A percentile compares a stretch with the other conserved stretches of the same genome.
These are phyloP conservation scores for Camelus dromedarius DNA, from an alignment of 2,113 vertebrate species.

Conservation along the genomic window DNA sequence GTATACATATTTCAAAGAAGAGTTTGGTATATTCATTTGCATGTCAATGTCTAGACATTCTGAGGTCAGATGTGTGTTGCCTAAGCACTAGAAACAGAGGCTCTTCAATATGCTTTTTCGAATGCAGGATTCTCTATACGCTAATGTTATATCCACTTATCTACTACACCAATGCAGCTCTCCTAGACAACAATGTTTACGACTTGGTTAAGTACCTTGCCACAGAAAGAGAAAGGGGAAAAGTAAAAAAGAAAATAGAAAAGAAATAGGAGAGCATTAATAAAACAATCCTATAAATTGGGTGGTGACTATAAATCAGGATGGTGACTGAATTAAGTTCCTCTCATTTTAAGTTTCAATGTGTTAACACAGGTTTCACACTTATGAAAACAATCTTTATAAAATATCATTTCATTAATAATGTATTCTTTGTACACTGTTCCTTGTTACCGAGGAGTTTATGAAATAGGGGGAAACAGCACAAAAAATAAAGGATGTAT, in stretches of 20 bases:
- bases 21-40: constrained; percentile 37
- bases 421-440: background rate
- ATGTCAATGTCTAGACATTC: constrained; percentile 28
- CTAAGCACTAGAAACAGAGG: constrained; percentile 39
- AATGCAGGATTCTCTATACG: background rate
- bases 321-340: constrained; percentile 1
- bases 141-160: background rate
- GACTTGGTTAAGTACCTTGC: background rate
- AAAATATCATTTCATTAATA: background rate
- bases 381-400: background rate
- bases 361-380: constrained; percentile 4
- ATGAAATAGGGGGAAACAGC: background rate
- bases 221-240: background rate
- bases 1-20: constrained; percentile 14
- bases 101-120: background rate
- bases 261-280: background rate
- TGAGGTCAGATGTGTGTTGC: constrained; percentile 16
- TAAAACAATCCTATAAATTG: background rate
- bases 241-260: background rate
- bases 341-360: background rate
- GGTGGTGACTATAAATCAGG: background rate
- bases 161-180: background rate
- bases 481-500: constrained; percentile 3
- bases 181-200: constrained; percentile 18
- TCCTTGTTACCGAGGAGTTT: background rate